Evolutionary conservation across 2,113 vertebrate species (phyloP).

Genomic region (Callorhinus ursinus): DNA sequence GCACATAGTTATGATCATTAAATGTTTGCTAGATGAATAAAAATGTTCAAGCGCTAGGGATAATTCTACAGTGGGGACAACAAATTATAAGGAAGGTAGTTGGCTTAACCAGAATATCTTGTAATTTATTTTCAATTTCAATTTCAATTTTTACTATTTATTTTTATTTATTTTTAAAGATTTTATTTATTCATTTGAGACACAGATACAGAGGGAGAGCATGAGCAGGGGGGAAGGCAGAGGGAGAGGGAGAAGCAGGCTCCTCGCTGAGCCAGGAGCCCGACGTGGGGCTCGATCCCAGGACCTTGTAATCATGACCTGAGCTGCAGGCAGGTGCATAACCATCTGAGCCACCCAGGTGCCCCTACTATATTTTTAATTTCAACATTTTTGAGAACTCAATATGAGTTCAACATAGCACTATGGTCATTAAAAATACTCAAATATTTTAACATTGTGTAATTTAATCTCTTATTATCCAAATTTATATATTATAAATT

Average conservation of each 20-base stretch:
- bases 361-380: not conserved
- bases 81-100: not conserved
- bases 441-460: not conserved
- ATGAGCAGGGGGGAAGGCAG: too few relatives aligned
- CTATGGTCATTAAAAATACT: not conserved
- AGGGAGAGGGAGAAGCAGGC: too few relatives aligned
- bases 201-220: too few relatives aligned
- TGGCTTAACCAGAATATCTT: not conserved
- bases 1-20: not conserved
- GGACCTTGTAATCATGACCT: too few relatives aligned
- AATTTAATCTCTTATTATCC: not conserved
- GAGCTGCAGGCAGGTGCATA: too few relatives aligned
- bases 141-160: constrained; percentile 1
- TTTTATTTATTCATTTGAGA: too few relatives aligned
- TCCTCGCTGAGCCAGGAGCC: too few relatives aligned
- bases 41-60: not conserved
- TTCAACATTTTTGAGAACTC: constrained; percentile 32
- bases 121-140: constrained; percentile 31
- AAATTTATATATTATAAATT: constrained; percentile 21
- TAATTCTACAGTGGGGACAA: not conserved
- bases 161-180: too few relatives aligned
- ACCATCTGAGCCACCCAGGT: too few relatives aligned
- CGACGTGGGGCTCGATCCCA: too few relatives aligned
- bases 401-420: not conserved
- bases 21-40: constrained; percentile 1